A percentile compares a stretch with the other conserved stretches of the same genome.
These are phyloP conservation scores for Vicugna pacos DNA, from an alignment of 2,113 vertebrate species.

Conservation along the genomic window DNA sequence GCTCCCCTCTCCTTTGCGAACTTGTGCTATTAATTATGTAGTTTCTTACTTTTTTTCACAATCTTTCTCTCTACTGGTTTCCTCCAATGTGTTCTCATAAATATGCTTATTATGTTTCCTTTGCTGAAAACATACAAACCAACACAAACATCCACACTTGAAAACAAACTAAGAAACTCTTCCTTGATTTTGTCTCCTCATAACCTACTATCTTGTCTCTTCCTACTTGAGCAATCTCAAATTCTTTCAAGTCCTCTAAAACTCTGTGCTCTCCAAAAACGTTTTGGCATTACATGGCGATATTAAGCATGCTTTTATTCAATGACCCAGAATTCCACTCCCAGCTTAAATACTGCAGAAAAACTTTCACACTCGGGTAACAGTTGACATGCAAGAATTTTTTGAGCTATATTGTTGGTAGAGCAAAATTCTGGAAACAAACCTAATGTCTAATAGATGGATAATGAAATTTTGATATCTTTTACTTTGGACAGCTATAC, in stretches of 20 bases:
- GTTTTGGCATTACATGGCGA: background rate
- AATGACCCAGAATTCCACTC: background rate
- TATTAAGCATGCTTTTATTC: background rate
- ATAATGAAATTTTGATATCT: background rate
- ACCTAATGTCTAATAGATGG: background rate
- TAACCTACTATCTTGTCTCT: background rate
- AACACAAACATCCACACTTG: background rate
- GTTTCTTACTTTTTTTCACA: conserved; percentile 5
- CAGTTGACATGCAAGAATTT: background rate
- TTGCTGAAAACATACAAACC: conserved; percentile 7
- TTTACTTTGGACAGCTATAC: background rate
- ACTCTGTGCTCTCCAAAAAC: background rate
- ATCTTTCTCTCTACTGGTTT: background rate
- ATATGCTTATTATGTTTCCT: background rate
- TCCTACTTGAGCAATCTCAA: background rate
- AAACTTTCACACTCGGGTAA: background rate
- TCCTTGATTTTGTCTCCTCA: background rate
- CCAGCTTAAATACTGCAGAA: background rate
- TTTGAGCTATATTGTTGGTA: background rate
- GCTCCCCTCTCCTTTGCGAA: background rate
- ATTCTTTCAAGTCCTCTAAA: background rate
- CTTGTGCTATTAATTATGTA: background rate
- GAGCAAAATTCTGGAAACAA: conserved; percentile 25
- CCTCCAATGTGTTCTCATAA: background rate
- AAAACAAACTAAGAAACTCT: background rate